phyloP scores from a whole-genome alignment of 2,797 vertebrate species.

The Poeciliopsis gracilis region DNA sequence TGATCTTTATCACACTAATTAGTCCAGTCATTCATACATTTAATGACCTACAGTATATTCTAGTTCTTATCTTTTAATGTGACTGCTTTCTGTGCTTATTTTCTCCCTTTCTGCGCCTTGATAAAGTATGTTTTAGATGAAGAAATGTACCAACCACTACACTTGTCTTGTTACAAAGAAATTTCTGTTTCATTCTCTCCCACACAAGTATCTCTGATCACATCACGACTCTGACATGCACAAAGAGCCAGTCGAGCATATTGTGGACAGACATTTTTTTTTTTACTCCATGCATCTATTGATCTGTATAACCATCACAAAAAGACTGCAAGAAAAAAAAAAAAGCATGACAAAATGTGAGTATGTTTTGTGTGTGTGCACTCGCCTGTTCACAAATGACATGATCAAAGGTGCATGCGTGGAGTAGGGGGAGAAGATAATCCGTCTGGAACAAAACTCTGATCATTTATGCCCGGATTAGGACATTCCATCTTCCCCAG shows the following conservation, averaged over 20 bases:
- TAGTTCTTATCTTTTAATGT: background rate
- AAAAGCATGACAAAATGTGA: constrained; percentile 7
- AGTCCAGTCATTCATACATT: background rate
- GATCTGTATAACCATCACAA: constrained; percentile 18
- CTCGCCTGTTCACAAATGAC: background rate
- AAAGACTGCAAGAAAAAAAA: constrained; percentile 10
- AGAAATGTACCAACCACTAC: constrained; percentile 59
- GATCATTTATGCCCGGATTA: constrained; percentile 62
- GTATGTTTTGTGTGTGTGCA: background rate
- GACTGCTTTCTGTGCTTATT: background rate
- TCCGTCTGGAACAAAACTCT: constrained; percentile 59
- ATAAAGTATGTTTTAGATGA: constrained; percentile 12
- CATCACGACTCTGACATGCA: constrained; percentile 9
- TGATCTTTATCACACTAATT: background rate
- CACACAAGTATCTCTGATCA: constrained; percentile 49
- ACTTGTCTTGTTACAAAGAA: constrained; percentile 51
- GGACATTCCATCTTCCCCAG: constrained; percentile 51
- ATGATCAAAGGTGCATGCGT: constrained; percentile 57
- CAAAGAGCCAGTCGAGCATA: background rate
- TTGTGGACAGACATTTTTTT: background rate
- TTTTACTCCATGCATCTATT: constrained; percentile 5
- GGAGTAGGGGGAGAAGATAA: constrained; percentile 49
- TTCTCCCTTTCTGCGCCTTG: background rate
- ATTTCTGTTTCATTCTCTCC: constrained; percentile 47
- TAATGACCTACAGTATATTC: background rate